Percentiles rank a stretch among this genome's conserved stretches.
These are phyloP conservation scores for Gambusia affinis DNA, from an alignment of 2,113 vertebrate species.

Conservation along the genomic window DNA sequence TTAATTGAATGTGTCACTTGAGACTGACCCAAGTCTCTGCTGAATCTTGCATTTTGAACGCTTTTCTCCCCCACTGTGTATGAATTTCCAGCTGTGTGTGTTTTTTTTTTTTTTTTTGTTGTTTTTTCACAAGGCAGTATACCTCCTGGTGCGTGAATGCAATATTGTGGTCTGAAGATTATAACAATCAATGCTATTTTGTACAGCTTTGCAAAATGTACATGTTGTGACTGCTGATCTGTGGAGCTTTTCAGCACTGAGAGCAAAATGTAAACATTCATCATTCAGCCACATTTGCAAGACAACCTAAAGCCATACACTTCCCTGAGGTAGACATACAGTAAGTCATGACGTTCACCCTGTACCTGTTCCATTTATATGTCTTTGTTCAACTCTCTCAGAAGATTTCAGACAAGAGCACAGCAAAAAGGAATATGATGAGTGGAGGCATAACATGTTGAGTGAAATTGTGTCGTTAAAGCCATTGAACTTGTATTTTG, in stretches of 20 bases:
- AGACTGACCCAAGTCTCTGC: conserved; percentile 67
- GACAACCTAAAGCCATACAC: conserved; percentile 81
- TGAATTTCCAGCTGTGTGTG: conserved; percentile 66
- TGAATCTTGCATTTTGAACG: conserved; percentile 66
- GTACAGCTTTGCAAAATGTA: conserved; percentile 80
- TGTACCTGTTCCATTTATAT: conserved; percentile 47
- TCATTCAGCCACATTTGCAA: conserved; percentile 70
- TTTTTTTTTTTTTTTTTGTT: conserved; percentile 34
- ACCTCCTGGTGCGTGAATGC: conserved; percentile 74
- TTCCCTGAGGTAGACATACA: conserved; percentile 72
- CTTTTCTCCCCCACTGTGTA: conserved; percentile 64
- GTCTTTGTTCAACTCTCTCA: conserved; percentile 57
- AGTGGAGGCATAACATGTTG: conserved; percentile 50
- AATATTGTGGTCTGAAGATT: conserved; percentile 79
- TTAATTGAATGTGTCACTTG: conserved; percentile 75
- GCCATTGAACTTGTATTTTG: conserved; percentile 70
- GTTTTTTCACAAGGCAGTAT: conserved; percentile 68
- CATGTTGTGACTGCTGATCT: conserved; percentile 79
- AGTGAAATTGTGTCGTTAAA: conserved; percentile 65
- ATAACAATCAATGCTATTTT: conserved; percentile 80
- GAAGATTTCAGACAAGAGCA: conserved; percentile 69
- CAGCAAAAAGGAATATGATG: conserved; percentile 52
- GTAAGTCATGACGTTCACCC: conserved; percentile 43
- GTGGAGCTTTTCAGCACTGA: conserved; percentile 76
- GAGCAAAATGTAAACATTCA: conserved; percentile 75